Evolutionary conservation across 2,888 invertebrate genomes (phyloP), one percentile per base, ranked within the genome.

Genomic region (Apodemia mormo): DNA sequence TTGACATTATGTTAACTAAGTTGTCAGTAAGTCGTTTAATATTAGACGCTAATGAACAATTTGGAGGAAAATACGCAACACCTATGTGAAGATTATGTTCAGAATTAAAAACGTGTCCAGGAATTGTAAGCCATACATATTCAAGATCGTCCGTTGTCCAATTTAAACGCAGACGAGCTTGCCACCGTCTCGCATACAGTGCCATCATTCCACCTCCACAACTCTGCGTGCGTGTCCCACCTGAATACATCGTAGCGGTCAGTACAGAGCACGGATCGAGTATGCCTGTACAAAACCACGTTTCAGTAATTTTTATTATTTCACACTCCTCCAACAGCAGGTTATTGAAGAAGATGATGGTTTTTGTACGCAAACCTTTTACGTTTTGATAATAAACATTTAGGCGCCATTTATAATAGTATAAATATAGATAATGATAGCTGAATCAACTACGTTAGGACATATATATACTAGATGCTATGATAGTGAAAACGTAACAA

Each of bases 201-300:
- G 66, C 64, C 71, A 71, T 69, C 37, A 71, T 69, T n/a, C 71
- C 71, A 8, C 68, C 71, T 5, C 71, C 67, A n/a, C 66, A 49
- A 6, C 52, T 12, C 52, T 52, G 52, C 1, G 52, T 52, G 14
- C 6, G 14, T 3, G 33, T 69, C 71, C 12, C 45, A n/a, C 3
- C 71, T 66, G n/a, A 71, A 69, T 29, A 68, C n/a, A 40, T 29
- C 37, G 52, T 67, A 68, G 12, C 12, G 61, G 64, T 49, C 22
- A 52, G 66, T 40, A 66, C 66, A 22, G 14, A 71, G 43, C 43
- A 69, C 71, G 12, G 61, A 29, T 66, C 65, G n/a, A 71, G 29
- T 10, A 71, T 67, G 22, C 69, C 71, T 5, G 65, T 67, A 45
- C 65, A 65, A 9, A 71, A 61, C 69, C 71, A 71, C 4, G 66